A percentile compares a stretch with the other conserved stretches of the same genome.
Conservation (phyloP, 2,888 invertebrate species). For the Andrena flavipes region DNA sequence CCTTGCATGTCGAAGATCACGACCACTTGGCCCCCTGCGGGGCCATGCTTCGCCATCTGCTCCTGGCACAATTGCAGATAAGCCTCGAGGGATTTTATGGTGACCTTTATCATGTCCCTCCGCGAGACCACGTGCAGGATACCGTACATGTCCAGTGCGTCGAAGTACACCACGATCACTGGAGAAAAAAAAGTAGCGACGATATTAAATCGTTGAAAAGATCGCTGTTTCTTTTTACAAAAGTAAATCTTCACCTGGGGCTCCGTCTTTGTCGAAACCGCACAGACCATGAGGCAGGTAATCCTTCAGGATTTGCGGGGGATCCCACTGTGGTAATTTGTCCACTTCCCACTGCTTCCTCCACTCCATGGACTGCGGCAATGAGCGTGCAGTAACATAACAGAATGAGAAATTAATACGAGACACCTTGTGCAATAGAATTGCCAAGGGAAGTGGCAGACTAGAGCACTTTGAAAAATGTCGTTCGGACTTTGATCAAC, state of each 20-base stretch:
- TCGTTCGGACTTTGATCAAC: neutral
- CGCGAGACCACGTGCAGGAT: conserved; percentile 90
- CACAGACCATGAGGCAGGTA: conserved; percentile 92
- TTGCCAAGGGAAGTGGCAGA: neutral
- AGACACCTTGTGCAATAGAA: neutral
- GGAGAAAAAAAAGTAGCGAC: conserved; percentile 63
- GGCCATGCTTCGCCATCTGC: conserved; percentile 88
- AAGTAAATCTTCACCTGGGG: conserved; percentile 87
- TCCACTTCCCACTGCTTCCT: conserved; percentile 92
- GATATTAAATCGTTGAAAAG: neutral
- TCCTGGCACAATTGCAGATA: conserved; percentile 88
- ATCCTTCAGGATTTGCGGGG: conserved; percentile 89
- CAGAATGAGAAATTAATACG: too few species aligned
- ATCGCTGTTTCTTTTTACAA: neutral
- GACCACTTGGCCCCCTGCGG: conserved; percentile 88
- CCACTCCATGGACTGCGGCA: conserved; percentile 89
- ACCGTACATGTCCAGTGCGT: conserved; percentile 93
- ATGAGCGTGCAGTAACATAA: conserved; percentile 7
- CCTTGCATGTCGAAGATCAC: conserved; percentile 92
- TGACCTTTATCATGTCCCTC: conserved; percentile 90
- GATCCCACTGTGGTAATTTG: conserved; percentile 89
- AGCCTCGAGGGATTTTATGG: conserved; percentile 89
- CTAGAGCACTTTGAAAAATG: neutral
- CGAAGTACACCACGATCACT: conserved; percentile 93
- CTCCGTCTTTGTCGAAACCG: conserved; percentile 94